These are phyloP conservation scores for Rhinichthys osculus DNA, from an alignment of 2,797 vertebrate genomes.

Conservation along the genomic window DNA sequence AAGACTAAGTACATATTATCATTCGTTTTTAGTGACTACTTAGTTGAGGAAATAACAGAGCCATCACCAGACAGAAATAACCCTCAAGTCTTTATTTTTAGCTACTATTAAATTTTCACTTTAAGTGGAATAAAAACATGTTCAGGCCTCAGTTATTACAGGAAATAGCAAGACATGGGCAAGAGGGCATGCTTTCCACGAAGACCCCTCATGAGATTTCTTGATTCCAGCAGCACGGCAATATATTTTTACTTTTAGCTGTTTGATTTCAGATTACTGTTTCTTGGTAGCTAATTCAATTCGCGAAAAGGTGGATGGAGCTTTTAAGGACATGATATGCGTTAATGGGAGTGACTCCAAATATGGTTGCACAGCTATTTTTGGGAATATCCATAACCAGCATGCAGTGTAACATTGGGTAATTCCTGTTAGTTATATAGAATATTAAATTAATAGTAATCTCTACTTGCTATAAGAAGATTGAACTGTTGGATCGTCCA, in stretches of 20 bases:
- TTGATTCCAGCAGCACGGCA: constrained; percentile 59
- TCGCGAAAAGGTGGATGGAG: constrained; percentile 25
- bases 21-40: not conserved
- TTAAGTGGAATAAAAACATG: constrained; percentile 69
- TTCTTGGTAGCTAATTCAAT: constrained; percentile 53
- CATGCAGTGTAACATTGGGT: constrained; percentile 34
- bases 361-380: constrained; percentile 51
- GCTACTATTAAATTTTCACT: constrained; percentile 77
- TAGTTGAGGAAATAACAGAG: constrained; percentile 66
- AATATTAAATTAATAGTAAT: constrained; percentile 68
- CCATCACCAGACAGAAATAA: constrained; percentile 47
- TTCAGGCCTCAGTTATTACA: constrained; percentile 56
- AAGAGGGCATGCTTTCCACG: constrained; percentile 56
- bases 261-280: constrained; percentile 60
- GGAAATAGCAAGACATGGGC: not conserved
- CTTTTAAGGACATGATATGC: constrained; percentile 1
- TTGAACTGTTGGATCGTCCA: constrained; percentile 63
- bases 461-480: constrained; percentile 68
- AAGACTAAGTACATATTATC: not conserved
- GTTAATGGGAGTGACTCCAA: constrained; percentile 57
- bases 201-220: constrained; percentile 64
- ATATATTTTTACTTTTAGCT: constrained; percentile 58
- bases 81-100: constrained; percentile 72
- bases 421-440: constrained; percentile 60
- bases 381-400: constrained; percentile 60